Evolutionary conservation across 1,140 invertebrate genomes (phyloP), one percentile per base, ranked within the genome.

Genomic region (Drosophila malerkotliana): DNA sequence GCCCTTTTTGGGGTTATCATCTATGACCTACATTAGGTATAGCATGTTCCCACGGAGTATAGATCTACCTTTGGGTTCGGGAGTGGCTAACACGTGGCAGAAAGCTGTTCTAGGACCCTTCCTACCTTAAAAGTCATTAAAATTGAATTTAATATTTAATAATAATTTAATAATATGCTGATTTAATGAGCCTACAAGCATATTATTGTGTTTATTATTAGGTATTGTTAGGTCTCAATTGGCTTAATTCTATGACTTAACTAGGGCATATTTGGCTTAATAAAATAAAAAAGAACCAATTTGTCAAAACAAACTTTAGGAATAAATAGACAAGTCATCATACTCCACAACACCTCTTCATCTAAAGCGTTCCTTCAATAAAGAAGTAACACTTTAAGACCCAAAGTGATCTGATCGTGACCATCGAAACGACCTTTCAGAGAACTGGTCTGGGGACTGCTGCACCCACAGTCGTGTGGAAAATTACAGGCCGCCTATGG

Each of bases 401-500:
- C 10, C 8, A 9, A 45, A 8, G 7, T 74, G 47, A 37, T 12
- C 10, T 34, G 34, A 64, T 69, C 49, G 49, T 61, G 60, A 66
- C 55, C 52, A 80, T 54, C 64, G 71, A 44, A 56, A 21, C 60
- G 64, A 81, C 78, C 82, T 87, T 71, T 85, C 48, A 75, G 44
- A 82, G 83, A 85, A 85, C 82, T 85, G 82, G 82, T 83, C 72
- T 56, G 37, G 28, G 15, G n/a, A 32, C 53, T 32, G 30, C 52
- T 79, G 78, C 80, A 84, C 32, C 63, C 72, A 85, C 63, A 64
- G 68, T 48, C 73, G 32, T 67, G 76, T 87, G 77, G 74, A 85
- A 85, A 85, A 85, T 78, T 87, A 87, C 82, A 59, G 32, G 41
- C 44, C 9, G 37, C 8, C 58, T 6, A 8, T 3, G 15, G 15